A percentile compares a stretch with the other conserved stretches of the same genome.
Conservation (phyloP, 2,113 vertebrate genomes). For the Maccullochella peelii region DNA sequence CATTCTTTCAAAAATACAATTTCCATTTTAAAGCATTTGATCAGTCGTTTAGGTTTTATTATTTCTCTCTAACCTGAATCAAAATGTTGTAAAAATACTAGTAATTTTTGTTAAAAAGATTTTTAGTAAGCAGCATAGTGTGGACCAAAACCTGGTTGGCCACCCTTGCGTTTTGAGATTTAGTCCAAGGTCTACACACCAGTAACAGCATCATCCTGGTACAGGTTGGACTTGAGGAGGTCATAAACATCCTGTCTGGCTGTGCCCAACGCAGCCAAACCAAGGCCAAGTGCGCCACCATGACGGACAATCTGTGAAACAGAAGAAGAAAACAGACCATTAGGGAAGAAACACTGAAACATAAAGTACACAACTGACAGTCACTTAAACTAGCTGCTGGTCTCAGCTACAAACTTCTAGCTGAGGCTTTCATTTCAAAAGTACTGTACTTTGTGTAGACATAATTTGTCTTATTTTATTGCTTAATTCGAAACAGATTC, state of each 20-base stretch:
- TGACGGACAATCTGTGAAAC: constrained; percentile 94
- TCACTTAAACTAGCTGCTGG: neutral
- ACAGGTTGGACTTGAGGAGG: constrained; percentile 97
- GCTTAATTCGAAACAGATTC: neutral
- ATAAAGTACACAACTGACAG: neutral
- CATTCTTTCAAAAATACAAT: neutral
- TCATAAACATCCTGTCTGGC: constrained; percentile 98
- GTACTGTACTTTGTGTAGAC: neutral
- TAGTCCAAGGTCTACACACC: constrained; percentile 77
- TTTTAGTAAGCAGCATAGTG: neutral
- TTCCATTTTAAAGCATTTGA: neutral
- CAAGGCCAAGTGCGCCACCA: constrained; percentile 94
- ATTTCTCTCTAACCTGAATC: neutral
- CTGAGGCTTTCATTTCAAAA: neutral
- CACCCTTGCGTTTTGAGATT: neutral
- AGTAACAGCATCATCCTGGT: constrained; percentile 98
- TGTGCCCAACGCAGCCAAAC: constrained; percentile 96
- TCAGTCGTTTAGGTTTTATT: neutral
- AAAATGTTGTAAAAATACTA: neutral
- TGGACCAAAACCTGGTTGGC: neutral
- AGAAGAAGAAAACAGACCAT: constrained; percentile 31
- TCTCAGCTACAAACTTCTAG: neutral
- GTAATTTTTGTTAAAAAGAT: neutral
- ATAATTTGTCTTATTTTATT: neutral
- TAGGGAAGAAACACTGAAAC: neutral